Conservation (phyloP, 1,140 invertebrate genomes). For the Drosophila tropicalis region DNA sequence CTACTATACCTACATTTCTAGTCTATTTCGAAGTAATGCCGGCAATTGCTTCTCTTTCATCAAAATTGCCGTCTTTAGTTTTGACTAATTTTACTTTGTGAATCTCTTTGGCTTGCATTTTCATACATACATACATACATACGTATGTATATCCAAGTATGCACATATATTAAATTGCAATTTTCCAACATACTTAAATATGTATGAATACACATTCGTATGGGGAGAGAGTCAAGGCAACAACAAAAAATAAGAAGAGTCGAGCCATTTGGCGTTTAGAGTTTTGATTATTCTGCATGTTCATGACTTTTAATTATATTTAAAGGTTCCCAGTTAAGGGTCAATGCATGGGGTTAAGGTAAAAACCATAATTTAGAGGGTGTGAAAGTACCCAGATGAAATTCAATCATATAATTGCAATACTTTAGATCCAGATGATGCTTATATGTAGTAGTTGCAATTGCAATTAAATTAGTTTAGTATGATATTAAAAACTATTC, state of each 20-base stretch:
- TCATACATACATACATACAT: no score
- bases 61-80: slow-evolving; percentile 66
- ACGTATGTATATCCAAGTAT: slow-evolving; percentile 55
- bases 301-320: slow-evolving; percentile 6
- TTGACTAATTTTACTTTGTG: slow-evolving; percentile 70
- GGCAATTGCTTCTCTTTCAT: slow-evolving; percentile 25
- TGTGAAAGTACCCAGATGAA: not conserved
- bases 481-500: no score
- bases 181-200: slow-evolving; percentile 22
- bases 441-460: no score
- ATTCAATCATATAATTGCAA: not conserved
- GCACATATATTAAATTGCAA: slow-evolving; percentile 56
- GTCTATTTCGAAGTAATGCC: slow-evolving; percentile 17
- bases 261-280: not conserved
- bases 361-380: not conserved
- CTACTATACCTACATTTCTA: not conserved
- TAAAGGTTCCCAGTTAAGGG: not conserved
- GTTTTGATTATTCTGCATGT: slow-evolving; percentile 5
- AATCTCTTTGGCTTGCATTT: slow-evolving; percentile 41
- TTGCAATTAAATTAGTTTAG: no score
- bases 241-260: no score
- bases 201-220: not conserved
- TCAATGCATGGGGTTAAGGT: slow-evolving; percentile 3
- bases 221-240: not conserved
- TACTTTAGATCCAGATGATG: not conserved